Base-by-base conservation (phyloP, 2,888 invertebrate genomes). In the Lapara coniferarum region DNA sequence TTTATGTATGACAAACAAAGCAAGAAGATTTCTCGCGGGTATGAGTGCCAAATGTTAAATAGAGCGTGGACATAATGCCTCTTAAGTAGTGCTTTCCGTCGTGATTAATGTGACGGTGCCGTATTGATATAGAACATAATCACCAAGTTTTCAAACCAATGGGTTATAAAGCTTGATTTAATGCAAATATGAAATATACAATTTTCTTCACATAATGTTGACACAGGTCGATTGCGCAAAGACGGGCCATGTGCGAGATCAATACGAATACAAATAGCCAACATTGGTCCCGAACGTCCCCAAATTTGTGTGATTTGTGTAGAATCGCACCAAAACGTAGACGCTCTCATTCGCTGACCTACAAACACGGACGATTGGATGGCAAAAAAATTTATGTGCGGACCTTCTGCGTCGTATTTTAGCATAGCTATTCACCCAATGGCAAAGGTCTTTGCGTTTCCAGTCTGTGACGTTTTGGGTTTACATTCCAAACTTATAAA, bases 251-350 rank as follows among this genome's bases (percentile, higher is more conserved):
- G 77, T 81, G 79, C 74, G 72, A 78, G 80, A 84, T 85, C 85
- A 79, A 83, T 84, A 80, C 77, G 74, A 77, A 79, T 81, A 80
- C 80, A 80, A 81, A 82, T 81, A 78, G 73, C 73, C 73, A 71
- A 69, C 46, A 68, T 66, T 57, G 72, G 77, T 74, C 70, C 72
- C 73, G 75, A 74, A 75, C 69, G 74, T 75, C 71, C 72, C 76
- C 75, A 78, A 80, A 83, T 82, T 75, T 74, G 79, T 83, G 82
- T 81, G 85, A 85, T 84, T 83, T 83, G 82, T 81, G 78, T 72
- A 72, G 71, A 70, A 69, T 69, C 73, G 67, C 56, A 68, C 57
- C 63, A 75, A 63, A 63, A 74, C 69, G 72, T 72, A 74, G 73
- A 67, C 69, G 72, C 76, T 74, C 75, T 72, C 71, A 74, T 81